A percentile compares a stretch with the other conserved stretches of the same genome.
These are phyloP conservation scores for Liasis olivaceus DNA, from an alignment of 2,797 vertebrate species.

Conservation along the genomic window DNA sequence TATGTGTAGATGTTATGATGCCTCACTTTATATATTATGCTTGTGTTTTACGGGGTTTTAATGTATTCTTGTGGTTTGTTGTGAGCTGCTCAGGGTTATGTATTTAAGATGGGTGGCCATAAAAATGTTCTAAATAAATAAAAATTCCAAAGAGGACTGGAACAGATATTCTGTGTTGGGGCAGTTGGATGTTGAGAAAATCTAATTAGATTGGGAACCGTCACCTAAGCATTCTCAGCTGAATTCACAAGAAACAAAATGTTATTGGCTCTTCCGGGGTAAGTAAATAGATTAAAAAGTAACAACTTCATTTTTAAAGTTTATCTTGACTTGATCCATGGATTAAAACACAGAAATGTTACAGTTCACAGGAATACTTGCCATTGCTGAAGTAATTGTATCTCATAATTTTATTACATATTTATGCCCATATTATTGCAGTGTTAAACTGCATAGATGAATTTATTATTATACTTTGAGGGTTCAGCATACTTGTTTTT, in stretches of 20 bases:
- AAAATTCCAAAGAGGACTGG: conserved; percentile 5
- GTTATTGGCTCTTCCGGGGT: conserved; percentile 7
- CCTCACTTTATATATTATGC: neutral
- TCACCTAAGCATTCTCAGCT: conserved; percentile 23
- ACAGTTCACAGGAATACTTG: neutral
- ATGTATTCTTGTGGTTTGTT: neutral
- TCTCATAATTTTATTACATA: conserved; percentile 2
- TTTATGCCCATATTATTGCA: neutral
- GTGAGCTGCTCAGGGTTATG: too few relatives aligned
- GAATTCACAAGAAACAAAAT: conserved; percentile 6
- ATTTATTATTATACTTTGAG: neutral
- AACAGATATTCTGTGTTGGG: conserved; percentile 16
- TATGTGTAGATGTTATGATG: neutral
- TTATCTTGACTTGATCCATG: neutral
- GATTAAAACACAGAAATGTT: neutral
- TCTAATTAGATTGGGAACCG: conserved; percentile 16
- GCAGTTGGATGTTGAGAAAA: conserved; percentile 2
- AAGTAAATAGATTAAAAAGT: neutral
- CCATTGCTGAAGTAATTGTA: neutral
- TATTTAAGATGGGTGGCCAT: too few relatives aligned
- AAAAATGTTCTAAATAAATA: neutral
- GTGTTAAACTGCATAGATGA: neutral
- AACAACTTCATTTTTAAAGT: neutral
- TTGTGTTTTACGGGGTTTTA: neutral
- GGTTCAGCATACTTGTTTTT: neutral